These are phyloP conservation scores for Garrulus glandarius DNA, from an alignment of 2,797 vertebrate genomes.

Conservation along the genomic window DNA sequence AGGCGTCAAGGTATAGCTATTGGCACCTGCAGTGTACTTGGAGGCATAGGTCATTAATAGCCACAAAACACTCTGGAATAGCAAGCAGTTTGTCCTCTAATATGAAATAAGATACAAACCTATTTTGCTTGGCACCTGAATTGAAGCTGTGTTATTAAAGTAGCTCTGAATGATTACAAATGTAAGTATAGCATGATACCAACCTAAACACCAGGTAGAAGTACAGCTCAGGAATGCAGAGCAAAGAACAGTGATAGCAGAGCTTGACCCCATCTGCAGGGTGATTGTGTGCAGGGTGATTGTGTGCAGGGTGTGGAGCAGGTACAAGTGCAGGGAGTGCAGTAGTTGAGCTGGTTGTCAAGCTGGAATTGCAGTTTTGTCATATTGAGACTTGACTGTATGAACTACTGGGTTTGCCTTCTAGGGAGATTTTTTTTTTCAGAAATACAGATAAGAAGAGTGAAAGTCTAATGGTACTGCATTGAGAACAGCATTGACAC, in stretches of 20 bases:
- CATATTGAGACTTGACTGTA: not conserved
- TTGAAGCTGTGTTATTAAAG: not conserved
- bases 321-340: not conserved
- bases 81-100: not conserved
- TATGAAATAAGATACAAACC: not conserved
- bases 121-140: constrained; percentile 4
- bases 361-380: not conserved
- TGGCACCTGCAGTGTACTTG: not conserved
- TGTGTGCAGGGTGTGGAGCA: not conserved
- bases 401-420: not conserved
- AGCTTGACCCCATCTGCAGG: not conserved
- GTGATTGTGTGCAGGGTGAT: not conserved
- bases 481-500: not conserved
- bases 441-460: not conserved
- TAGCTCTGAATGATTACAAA: constrained; percentile 11
- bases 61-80: not conserved
- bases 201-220: not conserved
- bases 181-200: not conserved
- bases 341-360: not conserved
- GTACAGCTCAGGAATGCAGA: not conserved
- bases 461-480: not conserved
- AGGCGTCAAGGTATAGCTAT: not conserved
- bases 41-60: not conserved
- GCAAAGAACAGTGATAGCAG: not conserved
- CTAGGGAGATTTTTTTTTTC: not conserved